These are phyloP conservation scores for Coelopa frigida DNA, from an alignment of 1,140 invertebrate species.

Conservation along the genomic window DNA sequence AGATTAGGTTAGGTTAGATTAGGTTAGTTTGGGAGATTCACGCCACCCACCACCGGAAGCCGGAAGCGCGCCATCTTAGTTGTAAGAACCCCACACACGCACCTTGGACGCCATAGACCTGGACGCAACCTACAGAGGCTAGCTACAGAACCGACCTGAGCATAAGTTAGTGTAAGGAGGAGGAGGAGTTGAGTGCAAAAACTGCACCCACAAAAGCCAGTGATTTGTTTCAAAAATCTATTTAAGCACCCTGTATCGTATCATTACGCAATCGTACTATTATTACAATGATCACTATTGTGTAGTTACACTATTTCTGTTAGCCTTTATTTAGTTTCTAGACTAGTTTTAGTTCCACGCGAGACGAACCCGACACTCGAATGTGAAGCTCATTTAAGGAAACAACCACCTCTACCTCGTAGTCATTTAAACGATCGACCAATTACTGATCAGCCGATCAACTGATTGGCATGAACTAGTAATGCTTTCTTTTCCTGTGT, in stretches of 20 bases:
- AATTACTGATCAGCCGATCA: slow-evolving; percentile 1
- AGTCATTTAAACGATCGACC: background rate
- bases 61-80: slow-evolving; percentile 3
- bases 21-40: no score
- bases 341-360: background rate
- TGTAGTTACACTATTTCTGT: no score
- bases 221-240: slow-evolving; percentile 42
- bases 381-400: background rate
- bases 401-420: slow-evolving; percentile 3
- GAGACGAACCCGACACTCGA: background rate
- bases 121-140: no score
- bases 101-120: no score
- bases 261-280: no score
- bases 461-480: background rate
- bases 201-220: slow-evolving; percentile 40
- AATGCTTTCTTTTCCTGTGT: slow-evolving; percentile 28
- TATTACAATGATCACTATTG: no score
- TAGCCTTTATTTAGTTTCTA: slow-evolving; percentile 3
- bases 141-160: no score
- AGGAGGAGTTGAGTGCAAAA: no score
- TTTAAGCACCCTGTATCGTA: no score
- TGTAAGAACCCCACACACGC: no score
- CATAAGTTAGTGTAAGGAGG: no score
- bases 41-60: background rate
- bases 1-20: no score